phyloP scores from a whole-genome alignment of 2,888 invertebrate species.

The Drosophila percnosoma region DNA sequence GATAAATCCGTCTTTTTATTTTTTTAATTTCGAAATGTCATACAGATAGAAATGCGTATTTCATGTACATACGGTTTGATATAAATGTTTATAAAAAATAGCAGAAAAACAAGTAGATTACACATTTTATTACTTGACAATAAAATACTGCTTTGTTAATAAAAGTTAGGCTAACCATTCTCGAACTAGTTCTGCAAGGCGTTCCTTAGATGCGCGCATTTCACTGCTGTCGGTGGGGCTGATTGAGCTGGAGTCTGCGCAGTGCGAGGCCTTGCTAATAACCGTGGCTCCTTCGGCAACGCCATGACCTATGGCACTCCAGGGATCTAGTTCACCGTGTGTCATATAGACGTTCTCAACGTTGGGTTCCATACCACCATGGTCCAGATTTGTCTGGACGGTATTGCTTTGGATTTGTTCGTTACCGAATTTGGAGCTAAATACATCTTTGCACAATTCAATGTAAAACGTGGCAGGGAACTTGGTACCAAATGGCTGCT shows the following conservation, averaged over 20 bases:
- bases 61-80: neutral
- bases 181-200: conserved; percentile 71
- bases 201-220: conserved; percentile 80
- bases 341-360: conserved; percentile 86
- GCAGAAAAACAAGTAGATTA: neutral
- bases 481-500: conserved; percentile 86
- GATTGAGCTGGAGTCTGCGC: conserved; percentile 80
- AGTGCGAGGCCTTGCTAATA: conserved; percentile 80
- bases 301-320: conserved; percentile 86
- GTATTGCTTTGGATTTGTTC: conserved; percentile 57
- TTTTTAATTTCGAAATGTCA: neutral
- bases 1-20: neutral
- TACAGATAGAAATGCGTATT: neutral
- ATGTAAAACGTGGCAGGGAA: conserved; percentile 79
- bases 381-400: conserved; percentile 85
- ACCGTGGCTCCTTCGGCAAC: conserved; percentile 75
- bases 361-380: conserved; percentile 85
- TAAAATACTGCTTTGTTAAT: neutral
- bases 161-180: conserved; percentile 75
- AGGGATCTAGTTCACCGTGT: conserved; percentile 87
- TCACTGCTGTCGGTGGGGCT: conserved; percentile 66
- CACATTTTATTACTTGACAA: neutral
- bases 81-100: neutral
- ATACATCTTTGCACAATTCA: conserved; percentile 79
- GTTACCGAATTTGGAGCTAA: conserved; percentile 67